Conservation (phyloP, 2,888 invertebrate species). For the Phyllotreta striolata region DNA sequence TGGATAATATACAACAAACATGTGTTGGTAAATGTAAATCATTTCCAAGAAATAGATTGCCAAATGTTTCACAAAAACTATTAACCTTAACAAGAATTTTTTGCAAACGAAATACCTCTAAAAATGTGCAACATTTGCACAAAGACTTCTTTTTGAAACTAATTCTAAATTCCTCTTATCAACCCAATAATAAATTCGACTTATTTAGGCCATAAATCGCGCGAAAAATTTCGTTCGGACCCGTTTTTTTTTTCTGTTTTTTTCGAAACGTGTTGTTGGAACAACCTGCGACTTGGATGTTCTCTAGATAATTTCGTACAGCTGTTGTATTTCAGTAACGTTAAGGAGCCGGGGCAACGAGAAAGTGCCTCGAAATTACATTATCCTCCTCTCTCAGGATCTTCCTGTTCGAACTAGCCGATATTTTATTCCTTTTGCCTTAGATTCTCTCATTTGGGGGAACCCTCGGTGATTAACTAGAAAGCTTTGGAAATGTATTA, state of each 20-base stretch:
- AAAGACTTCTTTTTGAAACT: too few relatives aligned
- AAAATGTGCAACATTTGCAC: too few relatives aligned
- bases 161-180: too few relatives aligned
- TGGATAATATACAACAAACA: neutral
- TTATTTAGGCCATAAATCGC: too few relatives aligned
- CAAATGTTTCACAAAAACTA: slow-evolving; percentile 1
- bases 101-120: too few relatives aligned
- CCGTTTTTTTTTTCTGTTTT: neutral
- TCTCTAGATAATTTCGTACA: slow-evolving; percentile 33
- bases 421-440: slow-evolving; percentile 34
- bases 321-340: slow-evolving; percentile 25
- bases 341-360: slow-evolving; percentile 18
- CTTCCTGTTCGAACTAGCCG: slow-evolving; percentile 18
- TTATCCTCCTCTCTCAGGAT: slow-evolving; percentile 28
- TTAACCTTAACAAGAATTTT: neutral
- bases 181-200: too few relatives aligned
- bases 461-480: slow-evolving; percentile 32
- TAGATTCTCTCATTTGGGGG: slow-evolving; percentile 11
- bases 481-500: slow-evolving; percentile 15
- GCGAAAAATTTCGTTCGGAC: neutral
- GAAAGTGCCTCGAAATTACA: slow-evolving; percentile 35
- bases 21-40: neutral
- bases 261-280: neutral
- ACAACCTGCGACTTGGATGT: neutral
- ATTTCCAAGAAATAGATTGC: neutral